Percentiles rank a stretch among this genome's conserved stretches.
phyloP scores from a whole-genome alignment of 2,888 invertebrate genomes.

The Xanthostigma xanthostigma region DNA sequence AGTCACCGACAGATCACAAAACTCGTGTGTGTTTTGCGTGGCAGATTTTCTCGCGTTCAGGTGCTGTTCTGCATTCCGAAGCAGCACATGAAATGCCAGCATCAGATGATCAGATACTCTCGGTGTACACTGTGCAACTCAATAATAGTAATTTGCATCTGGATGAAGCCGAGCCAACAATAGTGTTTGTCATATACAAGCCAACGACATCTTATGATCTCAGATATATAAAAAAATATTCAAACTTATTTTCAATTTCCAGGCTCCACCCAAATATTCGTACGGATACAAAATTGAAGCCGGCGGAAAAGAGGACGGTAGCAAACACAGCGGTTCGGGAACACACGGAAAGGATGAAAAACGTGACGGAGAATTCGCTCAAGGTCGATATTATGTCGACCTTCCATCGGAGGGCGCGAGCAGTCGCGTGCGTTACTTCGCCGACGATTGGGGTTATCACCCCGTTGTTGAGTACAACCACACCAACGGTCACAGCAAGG shows the following conservation, averaged over 20 bases:
- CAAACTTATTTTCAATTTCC: constrained; percentile 12
- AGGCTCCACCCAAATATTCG: constrained; percentile 36
- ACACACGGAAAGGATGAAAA: constrained; percentile 30
- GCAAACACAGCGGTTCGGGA: constrained; percentile 9
- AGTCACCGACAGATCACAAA: too few relatives aligned
- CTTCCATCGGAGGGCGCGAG: constrained; percentile 15
- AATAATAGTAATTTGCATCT: too few relatives aligned
- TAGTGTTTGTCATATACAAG: too few relatives aligned
- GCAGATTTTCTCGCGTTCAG: too few relatives aligned
- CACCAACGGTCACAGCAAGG: constrained; percentile 31
- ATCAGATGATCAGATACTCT: too few relatives aligned
- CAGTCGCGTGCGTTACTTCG: constrained; percentile 41
- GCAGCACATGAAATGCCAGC: too few relatives aligned
- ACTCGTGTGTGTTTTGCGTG: too few relatives aligned
- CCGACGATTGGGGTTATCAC: constrained; percentile 49
- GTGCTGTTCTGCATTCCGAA: too few relatives aligned
- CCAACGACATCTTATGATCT: not conserved
- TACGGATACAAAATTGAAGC: constrained; percentile 31
- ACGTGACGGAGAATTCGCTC: constrained; percentile 29
- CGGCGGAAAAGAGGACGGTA: constrained; percentile 20
- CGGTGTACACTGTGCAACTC: too few relatives aligned
- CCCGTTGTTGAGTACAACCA: constrained; percentile 41
- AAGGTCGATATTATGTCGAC: constrained; percentile 28
- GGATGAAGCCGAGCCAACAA: too few relatives aligned
- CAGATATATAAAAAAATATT: not conserved